Conservation (phyloP, 2,797 vertebrate species). For the Sternarchorhynchus goeldii region DNA sequence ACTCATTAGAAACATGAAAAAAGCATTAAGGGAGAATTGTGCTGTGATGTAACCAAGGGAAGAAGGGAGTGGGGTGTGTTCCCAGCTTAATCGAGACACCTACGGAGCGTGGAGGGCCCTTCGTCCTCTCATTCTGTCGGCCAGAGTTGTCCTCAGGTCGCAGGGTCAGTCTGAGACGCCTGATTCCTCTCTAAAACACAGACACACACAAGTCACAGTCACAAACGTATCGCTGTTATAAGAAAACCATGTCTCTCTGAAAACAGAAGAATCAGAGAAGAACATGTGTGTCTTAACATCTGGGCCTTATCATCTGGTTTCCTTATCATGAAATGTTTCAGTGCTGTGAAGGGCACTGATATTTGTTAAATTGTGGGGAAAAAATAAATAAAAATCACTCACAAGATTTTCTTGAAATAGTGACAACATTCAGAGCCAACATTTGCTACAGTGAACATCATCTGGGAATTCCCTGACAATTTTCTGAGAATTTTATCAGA, state of each 20-base stretch:
- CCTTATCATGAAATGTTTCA: too few species aligned
- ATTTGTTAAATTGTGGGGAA: too few species aligned
- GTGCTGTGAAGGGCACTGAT: too few species aligned
- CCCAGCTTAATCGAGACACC: slow-evolving; percentile 59
- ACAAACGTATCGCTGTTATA: too few species aligned
- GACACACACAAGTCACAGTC: slow-evolving; percentile 17
- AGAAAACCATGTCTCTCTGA: too few species aligned
- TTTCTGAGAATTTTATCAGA: slow-evolving; percentile 10
- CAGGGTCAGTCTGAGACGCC: slow-evolving; percentile 87
- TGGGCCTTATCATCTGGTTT: too few species aligned
- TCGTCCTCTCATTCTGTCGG: slow-evolving; percentile 68
- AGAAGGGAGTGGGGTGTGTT: background rate
- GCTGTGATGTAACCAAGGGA: slow-evolving; percentile 1
- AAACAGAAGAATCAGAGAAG: too few species aligned
- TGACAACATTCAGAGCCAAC: too few species aligned
- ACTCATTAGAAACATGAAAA: background rate
- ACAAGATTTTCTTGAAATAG: too few species aligned
- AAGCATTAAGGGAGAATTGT: slow-evolving; percentile 24
- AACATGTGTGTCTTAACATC: too few species aligned
- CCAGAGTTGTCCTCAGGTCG: slow-evolving; percentile 74
- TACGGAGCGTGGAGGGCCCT: slow-evolving; percentile 76
- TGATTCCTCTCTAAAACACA: slow-evolving; percentile 80
- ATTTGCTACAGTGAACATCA: too few species aligned
- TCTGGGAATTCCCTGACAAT: background rate
- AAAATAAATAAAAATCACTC: too few species aligned